These are phyloP conservation scores for Cydia pomonella DNA, from an alignment of 1,140 invertebrate genomes.

Conservation along the genomic window DNA sequence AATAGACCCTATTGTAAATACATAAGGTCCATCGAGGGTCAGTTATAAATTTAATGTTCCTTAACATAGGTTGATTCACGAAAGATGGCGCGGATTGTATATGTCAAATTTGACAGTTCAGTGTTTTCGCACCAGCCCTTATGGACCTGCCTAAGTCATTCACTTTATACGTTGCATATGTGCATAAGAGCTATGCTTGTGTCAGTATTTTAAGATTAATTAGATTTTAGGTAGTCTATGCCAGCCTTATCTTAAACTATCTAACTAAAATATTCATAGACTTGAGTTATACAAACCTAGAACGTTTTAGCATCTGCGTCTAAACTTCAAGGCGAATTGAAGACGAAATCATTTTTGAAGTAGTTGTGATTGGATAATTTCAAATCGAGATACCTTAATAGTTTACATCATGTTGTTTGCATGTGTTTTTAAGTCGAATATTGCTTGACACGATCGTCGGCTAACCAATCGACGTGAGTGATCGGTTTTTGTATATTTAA, in stretches of 20 bases:
- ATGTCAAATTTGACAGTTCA: no score
- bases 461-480: no score
- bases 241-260: slow-evolving; percentile 6
- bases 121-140: no score
- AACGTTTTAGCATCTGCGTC: neutral
- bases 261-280: slow-evolving; percentile 15
- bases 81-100: no score
- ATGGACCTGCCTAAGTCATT: neutral
- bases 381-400: neutral
- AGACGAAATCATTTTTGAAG: neutral
- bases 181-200: neutral
- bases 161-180: neutral
- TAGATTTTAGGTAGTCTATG: neutral
- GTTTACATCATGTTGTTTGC: no score
- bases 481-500: no score
- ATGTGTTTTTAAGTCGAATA: no score
- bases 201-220: neutral
- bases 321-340: neutral
- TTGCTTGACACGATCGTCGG: no score
- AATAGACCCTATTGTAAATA: no score
- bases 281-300: neutral
- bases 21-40: no score
- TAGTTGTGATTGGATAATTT: neutral
- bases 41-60: no score
- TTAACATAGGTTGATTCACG: no score